phyloP scores from a whole-genome alignment of 2,797 vertebrate genomes.

The Sebastes melanostomus region DNA sequence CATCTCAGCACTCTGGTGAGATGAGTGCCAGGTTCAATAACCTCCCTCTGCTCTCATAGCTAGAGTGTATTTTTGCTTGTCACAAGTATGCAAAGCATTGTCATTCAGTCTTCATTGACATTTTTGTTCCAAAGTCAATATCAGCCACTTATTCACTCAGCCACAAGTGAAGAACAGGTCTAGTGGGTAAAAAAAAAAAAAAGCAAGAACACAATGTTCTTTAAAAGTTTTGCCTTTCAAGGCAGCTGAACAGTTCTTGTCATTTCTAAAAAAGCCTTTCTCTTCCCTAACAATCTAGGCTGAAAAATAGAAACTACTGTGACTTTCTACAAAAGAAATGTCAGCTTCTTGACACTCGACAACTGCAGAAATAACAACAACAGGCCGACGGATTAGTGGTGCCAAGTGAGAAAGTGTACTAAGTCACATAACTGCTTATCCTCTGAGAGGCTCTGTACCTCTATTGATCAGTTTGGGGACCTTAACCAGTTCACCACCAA shows the following conservation, averaged over 20 bases:
- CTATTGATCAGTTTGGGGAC: conserved; percentile 47
- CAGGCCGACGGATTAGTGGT: conserved; percentile 12
- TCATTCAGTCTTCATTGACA: conserved; percentile 67
- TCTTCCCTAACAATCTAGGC: neutral
- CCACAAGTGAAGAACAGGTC: conserved; percentile 35
- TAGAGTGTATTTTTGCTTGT: conserved; percentile 44
- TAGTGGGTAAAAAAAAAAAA: conserved; percentile 21
- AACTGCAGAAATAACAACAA: conserved; percentile 24
- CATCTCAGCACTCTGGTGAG: conserved; percentile 55
- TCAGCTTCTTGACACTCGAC: neutral
- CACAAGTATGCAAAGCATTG: conserved; percentile 56
- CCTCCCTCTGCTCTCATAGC: conserved; percentile 40
- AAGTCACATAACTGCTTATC: conserved; percentile 19
- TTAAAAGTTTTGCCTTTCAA: conserved; percentile 34
- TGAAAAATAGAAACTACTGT: conserved; percentile 16
- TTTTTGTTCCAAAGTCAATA: conserved; percentile 73
- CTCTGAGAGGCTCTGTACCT: conserved; percentile 19
- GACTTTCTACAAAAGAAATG: conserved; percentile 22
- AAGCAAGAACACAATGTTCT: conserved; percentile 41
- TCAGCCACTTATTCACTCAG: conserved; percentile 67
- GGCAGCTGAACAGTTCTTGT: conserved; percentile 22
- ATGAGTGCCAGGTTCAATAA: conserved; percentile 69
- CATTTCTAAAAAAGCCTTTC: conserved; percentile 30
- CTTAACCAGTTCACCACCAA: conserved; percentile 34
- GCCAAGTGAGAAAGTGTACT: conserved; percentile 8